Evolutionary conservation across 2,888 invertebrate genomes (phyloP).

Genomic region (Emmelina monodactyla): DNA sequence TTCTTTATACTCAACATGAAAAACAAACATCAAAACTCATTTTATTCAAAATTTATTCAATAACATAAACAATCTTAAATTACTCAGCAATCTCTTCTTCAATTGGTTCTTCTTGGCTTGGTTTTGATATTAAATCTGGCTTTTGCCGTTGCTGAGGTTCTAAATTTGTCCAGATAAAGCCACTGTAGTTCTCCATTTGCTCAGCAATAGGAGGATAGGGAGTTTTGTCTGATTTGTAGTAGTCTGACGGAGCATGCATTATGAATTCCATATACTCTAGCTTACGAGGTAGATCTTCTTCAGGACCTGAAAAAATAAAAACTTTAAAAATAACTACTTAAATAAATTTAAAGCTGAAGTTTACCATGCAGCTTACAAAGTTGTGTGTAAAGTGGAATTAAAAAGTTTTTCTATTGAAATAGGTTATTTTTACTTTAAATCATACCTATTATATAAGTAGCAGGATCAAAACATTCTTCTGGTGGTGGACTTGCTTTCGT

Average conservation of each 20-base stretch:
- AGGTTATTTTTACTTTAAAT: too few species aligned
- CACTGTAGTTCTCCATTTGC: conserved; percentile 52
- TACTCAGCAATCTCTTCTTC: too few species aligned
- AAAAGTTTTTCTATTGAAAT: too few species aligned
- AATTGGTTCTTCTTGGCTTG: too few species aligned
- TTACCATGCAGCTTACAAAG: too few species aligned
- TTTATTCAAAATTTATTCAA: too few species aligned
- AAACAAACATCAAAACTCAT: too few species aligned
- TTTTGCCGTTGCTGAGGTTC: too few species aligned
- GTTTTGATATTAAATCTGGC: too few species aligned
- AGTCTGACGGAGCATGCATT: conserved; percentile 93
- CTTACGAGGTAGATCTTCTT: conserved; percentile 87
- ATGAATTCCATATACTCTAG: conserved; percentile 90
- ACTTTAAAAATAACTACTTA: not conserved
- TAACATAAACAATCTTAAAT: too few species aligned
- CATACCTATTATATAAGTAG: conserved; percentile 86
- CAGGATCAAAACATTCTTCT: conserved; percentile 82
- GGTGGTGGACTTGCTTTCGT: conserved; percentile 82
- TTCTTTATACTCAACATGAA: too few species aligned
- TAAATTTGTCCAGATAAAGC: conserved; percentile 73
- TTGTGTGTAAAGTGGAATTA: too few species aligned
- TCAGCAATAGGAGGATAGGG: conserved; percentile 74
- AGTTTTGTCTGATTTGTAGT: conserved; percentile 78
- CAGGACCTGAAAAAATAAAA: conserved; percentile 80
- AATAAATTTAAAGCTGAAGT: not conserved